A percentile compares a stretch with the other conserved stretches of the same genome.
Evolutionary conservation across 2,113 vertebrate species (phyloP).

Genomic region (Gasterosteus aculeatus): DNA sequence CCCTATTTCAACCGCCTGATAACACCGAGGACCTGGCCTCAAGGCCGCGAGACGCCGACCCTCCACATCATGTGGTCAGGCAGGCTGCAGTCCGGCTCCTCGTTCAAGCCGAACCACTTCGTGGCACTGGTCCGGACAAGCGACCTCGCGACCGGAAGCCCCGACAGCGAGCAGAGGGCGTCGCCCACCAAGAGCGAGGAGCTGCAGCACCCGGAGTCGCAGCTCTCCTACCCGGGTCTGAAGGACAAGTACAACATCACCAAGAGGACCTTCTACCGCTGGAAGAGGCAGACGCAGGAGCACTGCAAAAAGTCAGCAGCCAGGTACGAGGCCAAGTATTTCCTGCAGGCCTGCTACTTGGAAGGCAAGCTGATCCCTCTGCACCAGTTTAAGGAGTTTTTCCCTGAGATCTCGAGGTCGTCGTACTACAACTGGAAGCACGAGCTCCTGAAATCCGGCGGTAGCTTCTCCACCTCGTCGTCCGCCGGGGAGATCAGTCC

Average conservation of each 20-base stretch:
- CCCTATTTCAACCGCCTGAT: conserved; percentile 95
- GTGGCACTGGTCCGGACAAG: conserved; percentile 87
- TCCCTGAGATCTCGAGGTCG: conserved; percentile 94
- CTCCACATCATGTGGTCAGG: conserved; percentile 97
- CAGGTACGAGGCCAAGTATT: conserved; percentile 93
- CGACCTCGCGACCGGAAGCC: conserved; percentile 67
- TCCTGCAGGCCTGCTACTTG: conserved; percentile 89
- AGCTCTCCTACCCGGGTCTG: conserved; percentile 87
- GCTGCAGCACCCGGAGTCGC: conserved; percentile 79
- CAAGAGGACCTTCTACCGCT: conserved; percentile 95
- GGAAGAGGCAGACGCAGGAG: conserved; percentile 91
- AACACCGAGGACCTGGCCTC: conserved; percentile 82
- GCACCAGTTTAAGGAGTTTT: conserved; percentile 90
- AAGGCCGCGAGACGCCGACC: conserved; percentile 75
- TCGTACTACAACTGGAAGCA: conserved; percentile 98
- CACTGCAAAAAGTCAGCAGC: conserved; percentile 88
- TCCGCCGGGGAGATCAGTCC: conserved; percentile 77
- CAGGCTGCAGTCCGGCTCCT: conserved; percentile 81
- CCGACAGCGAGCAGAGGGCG: conserved; percentile 46
- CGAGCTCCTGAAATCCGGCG: conserved; percentile 84
- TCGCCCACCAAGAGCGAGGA: conserved; percentile 81
- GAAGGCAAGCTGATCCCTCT: conserved; percentile 88
- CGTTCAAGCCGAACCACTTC: conserved; percentile 90
- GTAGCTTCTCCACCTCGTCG: conserved; percentile 66
- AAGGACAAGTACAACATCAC: conserved; percentile 90